Percentiles rank a stretch among this genome's conserved stretches.
phyloP scores from a whole-genome alignment of 2,113 vertebrate species.

The Dunckerocampus dactyliophorus region DNA sequence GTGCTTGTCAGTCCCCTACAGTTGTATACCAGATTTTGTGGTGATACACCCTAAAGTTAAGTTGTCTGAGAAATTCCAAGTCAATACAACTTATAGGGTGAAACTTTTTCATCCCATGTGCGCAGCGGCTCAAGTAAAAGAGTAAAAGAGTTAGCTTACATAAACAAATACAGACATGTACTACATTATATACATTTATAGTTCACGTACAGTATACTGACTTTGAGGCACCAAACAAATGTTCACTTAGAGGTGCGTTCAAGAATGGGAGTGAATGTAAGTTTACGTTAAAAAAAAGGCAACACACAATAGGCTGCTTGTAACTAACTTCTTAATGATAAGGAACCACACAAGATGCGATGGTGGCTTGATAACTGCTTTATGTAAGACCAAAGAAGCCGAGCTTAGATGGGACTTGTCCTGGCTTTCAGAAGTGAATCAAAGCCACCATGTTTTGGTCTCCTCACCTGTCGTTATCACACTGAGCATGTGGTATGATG shows the following conservation, averaged over 20 bases:
- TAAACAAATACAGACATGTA: too few relatives aligned
- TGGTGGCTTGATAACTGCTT: slow-evolving; percentile 61
- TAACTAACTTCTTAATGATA: slow-evolving; percentile 43
- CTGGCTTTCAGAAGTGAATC: slow-evolving; percentile 28
- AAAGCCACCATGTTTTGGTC: slow-evolving; percentile 65
- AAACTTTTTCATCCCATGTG: too few relatives aligned
- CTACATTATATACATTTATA: background rate
- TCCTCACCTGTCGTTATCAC: slow-evolving; percentile 58
- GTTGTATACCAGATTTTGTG: too few relatives aligned
- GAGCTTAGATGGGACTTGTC: slow-evolving; percentile 50
- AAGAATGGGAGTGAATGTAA: background rate
- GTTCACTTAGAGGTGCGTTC: background rate
- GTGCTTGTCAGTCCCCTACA: too few relatives aligned
- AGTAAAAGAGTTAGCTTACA: too few relatives aligned
- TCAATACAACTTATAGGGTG: too few relatives aligned
- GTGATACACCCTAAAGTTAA: too few relatives aligned
- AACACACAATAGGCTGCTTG: background rate
- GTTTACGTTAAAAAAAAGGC: background rate
- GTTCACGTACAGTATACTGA: background rate
- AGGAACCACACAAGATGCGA: slow-evolving; percentile 58
- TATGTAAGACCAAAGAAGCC: slow-evolving; percentile 54
- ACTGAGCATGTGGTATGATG: slow-evolving; percentile 43
- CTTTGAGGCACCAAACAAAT: background rate
- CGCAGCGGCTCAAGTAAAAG: too few relatives aligned
- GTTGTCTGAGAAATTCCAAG: too few relatives aligned